These are phyloP conservation scores for Notarius quadriscutis DNA, from an alignment of 2,113 vertebrate species.

Conservation along the genomic window DNA sequence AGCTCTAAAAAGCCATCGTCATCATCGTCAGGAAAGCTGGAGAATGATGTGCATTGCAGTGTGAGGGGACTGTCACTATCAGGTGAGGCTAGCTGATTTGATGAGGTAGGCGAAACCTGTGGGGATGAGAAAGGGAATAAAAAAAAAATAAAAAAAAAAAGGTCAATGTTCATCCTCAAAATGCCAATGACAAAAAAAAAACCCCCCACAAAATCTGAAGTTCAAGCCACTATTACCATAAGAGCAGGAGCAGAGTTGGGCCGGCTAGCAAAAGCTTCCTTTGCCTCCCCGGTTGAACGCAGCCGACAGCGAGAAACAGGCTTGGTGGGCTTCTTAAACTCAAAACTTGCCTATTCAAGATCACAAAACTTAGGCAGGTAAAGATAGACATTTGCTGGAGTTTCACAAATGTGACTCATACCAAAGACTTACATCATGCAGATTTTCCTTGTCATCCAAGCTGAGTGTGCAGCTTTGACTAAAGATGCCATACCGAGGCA, in stretches of 20 bases:
- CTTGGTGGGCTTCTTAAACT: slow-evolving; percentile 90
- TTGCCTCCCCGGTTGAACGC: slow-evolving; percentile 61
- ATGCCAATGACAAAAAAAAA: not conserved
- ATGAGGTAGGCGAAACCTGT: slow-evolving; percentile 68
- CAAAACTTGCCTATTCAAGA: slow-evolving; percentile 81
- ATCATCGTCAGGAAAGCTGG: slow-evolving; percentile 72
- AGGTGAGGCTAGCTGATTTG: slow-evolving; percentile 57
- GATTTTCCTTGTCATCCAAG: slow-evolving; percentile 84
- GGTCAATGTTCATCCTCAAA: not conserved
- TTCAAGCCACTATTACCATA: slow-evolving; percentile 61
- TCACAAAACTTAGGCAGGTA: not conserved
- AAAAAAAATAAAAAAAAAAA: no score
- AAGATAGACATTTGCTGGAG: not conserved
- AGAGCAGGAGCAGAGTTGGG: slow-evolving; percentile 81
- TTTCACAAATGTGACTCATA: not conserved
- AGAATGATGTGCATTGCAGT: slow-evolving; percentile 70
- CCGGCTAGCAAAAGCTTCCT: slow-evolving; percentile 71
- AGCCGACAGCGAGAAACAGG: slow-evolving; percentile 75
- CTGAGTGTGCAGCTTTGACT: slow-evolving; percentile 50
- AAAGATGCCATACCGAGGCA: slow-evolving; percentile 74
- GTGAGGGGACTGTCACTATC: slow-evolving; percentile 67
- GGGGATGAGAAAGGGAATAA: no score
- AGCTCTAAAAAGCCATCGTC: slow-evolving; percentile 91
- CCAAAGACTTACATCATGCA: slow-evolving; percentile 67
- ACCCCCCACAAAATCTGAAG: no score